Evolutionary conservation across 2,113 vertebrate genomes (phyloP), one percentile per base, ranked within the genome.

Genomic region (Gymnogyps californianus): DNA sequence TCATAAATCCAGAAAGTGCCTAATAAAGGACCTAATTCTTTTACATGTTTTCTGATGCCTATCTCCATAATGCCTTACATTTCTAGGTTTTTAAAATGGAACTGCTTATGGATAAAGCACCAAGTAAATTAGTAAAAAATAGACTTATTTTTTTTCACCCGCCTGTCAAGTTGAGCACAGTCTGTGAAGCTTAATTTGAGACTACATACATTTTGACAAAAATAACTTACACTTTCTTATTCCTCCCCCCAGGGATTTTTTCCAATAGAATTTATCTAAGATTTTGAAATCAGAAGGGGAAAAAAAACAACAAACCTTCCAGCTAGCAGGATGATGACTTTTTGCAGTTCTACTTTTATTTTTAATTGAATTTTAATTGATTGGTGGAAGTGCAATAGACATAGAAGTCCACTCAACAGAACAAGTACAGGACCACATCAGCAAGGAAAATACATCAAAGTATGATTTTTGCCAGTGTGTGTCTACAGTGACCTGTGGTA

Each of bases 321-420:
- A 90, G 47, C 28, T 66, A 81, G 31, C 13, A 80, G 69, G 59
- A 81, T 78, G 64, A 36, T 58, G 46, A 54, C n/a, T 13, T 89
- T 96, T 84, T 83, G 40, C n/a, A 75, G 59, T 71, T 90, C 88
- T 96, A 59, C 93, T 97, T 97, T 93, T 91, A 87, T 81, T 90
- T 95, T 91, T 72, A 89, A 94, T 91, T 84, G 59, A 49, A 92
- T 84, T 92, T 92, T 81, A 83, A 86, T 96, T 90, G 83, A 93
- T 88, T 66, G 8, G 24, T 81, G 16, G 55, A 86, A 91, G n/a
- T 89, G 10, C 5, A 83, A 51, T 49, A 70, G 38, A 88, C 92
- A 67, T 47, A 83, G 55, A 83, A 71, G 13, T 40, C 29, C 69
- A 36, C 47, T 70, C 42, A 64, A 11, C 6, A 74, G n/a, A 65